Conservation (phyloP, 2,888 invertebrate species). For the Invenusta paracnida region DNA sequence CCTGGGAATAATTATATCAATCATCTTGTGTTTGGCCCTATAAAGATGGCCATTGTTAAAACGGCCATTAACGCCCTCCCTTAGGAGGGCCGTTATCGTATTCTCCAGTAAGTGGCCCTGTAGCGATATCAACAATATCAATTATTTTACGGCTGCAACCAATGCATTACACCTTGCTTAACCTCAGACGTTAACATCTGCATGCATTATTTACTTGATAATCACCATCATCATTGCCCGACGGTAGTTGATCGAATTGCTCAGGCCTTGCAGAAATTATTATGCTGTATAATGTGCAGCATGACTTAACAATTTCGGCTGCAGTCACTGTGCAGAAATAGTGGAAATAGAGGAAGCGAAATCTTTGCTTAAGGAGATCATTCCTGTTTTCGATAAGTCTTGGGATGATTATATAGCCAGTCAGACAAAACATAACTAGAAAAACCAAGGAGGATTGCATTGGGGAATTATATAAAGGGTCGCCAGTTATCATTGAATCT, state of each 20-base stretch:
- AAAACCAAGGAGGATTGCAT: not conserved
- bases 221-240: not conserved
- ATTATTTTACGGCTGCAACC: too few species aligned
- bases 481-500: conserved; percentile 22
- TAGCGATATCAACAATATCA: too few species aligned
- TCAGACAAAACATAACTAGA: conserved; percentile 16
- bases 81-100: too few species aligned
- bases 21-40: too few species aligned
- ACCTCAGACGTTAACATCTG: not conserved
- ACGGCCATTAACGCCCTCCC: too few species aligned
- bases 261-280: not conserved
- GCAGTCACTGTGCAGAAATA: not conserved
- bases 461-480: conserved; percentile 40
- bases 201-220: not conserved
- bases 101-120: too few species aligned
- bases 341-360: not conserved
- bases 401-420: conserved; percentile 4
- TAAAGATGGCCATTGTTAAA: too few species aligned
- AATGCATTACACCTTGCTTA: not conserved
- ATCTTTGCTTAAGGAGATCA: not conserved
- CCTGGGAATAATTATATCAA: too few species aligned
- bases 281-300: not conserved
- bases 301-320: not conserved
- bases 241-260: too few species aligned
- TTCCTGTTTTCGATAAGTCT: not conserved